Evolutionary conservation across 1,140 invertebrate genomes (phyloP).

Genomic region (Brachionus calyciflorus): DNA sequence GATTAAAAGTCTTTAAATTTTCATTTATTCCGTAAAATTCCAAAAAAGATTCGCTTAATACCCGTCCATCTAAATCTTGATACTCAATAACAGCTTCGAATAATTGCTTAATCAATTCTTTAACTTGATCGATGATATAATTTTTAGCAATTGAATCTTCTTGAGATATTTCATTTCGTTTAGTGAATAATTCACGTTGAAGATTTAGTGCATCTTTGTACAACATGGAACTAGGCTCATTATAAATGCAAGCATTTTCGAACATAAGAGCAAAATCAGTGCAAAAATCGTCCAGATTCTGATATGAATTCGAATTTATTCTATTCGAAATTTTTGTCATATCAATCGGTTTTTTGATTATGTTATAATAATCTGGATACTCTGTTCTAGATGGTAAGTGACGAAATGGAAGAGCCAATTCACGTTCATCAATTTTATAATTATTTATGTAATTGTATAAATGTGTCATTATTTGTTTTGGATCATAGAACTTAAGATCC

Average conservation of each 20-base stretch:
- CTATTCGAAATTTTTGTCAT: conserved; percentile 81
- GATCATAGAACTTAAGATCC: background rate
- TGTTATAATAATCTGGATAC: conserved; percentile 91
- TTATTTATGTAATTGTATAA: conserved; percentile 39
- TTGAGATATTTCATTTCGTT: background rate
- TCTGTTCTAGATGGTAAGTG: conserved; percentile 78
- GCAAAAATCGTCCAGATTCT: conserved; percentile 81
- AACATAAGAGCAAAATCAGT: conserved; percentile 94
- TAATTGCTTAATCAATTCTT: background rate
- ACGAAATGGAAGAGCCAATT: conserved; percentile 39
- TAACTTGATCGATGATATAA: background rate
- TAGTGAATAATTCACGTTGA: background rate
- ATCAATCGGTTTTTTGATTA: conserved; percentile 88
- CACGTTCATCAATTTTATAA: conserved; percentile 3
- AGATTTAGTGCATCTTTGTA: conserved; percentile 71
- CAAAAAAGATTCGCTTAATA: background rate
- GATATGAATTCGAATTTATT: conserved; percentile 70
- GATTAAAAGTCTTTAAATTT: background rate
- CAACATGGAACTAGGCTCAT: conserved; percentile 96
- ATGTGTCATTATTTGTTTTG: conserved; percentile 1
- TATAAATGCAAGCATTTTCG: conserved; percentile 98
- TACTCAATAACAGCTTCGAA: background rate
- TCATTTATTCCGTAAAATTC: background rate
- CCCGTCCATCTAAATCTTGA: background rate
- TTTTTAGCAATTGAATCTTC: background rate